Percentiles rank a stretch among this genome's conserved stretches.
Conservation (phyloP, 2,888 invertebrate species). For the Lochmaea capreae region DNA sequence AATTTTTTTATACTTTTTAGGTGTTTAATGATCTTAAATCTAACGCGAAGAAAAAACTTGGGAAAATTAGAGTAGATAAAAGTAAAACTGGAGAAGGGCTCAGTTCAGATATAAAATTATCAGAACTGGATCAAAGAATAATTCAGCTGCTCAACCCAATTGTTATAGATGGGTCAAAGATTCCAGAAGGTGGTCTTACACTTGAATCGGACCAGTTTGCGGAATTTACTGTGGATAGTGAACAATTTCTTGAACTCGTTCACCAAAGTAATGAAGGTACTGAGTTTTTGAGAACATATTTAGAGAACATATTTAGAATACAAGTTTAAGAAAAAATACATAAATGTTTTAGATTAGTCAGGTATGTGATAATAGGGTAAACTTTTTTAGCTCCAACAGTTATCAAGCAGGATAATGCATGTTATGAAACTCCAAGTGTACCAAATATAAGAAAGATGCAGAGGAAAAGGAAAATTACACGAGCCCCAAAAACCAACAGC, state of each 20-base stretch:
- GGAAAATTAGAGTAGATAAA: too few species aligned
- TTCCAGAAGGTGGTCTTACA: too few species aligned
- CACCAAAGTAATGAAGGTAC: background rate
- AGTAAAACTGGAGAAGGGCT: too few species aligned
- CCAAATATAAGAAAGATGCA: background rate
- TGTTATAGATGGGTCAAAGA: too few species aligned
- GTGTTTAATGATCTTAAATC: background rate
- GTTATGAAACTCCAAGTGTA: background rate
- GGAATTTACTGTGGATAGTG: background rate
- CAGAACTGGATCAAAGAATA: too few species aligned
- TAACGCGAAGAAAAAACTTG: too few species aligned
- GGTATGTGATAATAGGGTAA: too few species aligned
- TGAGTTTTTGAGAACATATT: background rate
- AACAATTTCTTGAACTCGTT: background rate
- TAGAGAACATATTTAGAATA: background rate
- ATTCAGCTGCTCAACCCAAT: too few species aligned
- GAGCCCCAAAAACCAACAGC: too few species aligned
- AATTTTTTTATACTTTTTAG: background rate
- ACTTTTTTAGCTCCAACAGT: background rate
- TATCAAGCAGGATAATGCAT: background rate
- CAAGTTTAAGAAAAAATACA: background rate
- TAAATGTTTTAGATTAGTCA: too few species aligned
- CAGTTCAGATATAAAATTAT: too few species aligned
- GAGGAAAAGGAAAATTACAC: too few species aligned
- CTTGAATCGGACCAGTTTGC: background rate